Evolutionary conservation across 1,140 invertebrate species (phyloP).

Genomic region (Spodoptera litura): DNA sequence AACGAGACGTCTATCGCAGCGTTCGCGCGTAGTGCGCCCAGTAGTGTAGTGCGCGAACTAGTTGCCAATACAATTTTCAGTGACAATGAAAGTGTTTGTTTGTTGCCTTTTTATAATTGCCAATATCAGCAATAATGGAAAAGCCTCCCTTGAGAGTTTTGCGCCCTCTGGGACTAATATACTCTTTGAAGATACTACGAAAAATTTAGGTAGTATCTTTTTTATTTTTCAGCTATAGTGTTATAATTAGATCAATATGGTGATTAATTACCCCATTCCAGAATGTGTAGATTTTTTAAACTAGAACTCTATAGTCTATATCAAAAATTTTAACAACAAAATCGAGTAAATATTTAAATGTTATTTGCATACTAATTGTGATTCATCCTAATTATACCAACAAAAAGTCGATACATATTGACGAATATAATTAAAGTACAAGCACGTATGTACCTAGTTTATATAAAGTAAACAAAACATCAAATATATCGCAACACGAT

Average conservation of each 20-base stretch:
- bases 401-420: neutral
- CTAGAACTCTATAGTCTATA: too few species aligned
- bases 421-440: neutral
- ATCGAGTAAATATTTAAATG: too few species aligned
- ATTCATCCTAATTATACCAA: neutral
- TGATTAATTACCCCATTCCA: too few species aligned
- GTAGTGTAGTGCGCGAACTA: constrained; percentile 27
- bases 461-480: neutral
- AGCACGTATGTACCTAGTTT: too few species aligned
- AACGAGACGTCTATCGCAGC: constrained; percentile 4
- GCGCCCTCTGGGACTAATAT: constrained; percentile 62
- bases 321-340: too few species aligned
- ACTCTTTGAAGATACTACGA: constrained; percentile 71
- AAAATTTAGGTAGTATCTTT: constrained; percentile 67
- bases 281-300: too few species aligned
- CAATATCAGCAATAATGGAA: constrained; percentile 75
- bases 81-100: constrained; percentile 74
- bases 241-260: too few species aligned
- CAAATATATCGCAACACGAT: neutral
- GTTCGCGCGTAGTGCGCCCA: neutral
- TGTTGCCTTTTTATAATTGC: constrained; percentile 70
- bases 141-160: constrained; percentile 76
- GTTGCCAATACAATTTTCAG: constrained; percentile 31
- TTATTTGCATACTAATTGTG: too few species aligned
- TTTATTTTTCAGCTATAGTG: neutral